Evolutionary conservation across 2,888 invertebrate genomes (phyloP).

Genomic region (Tetrapedia diversipes): DNA sequence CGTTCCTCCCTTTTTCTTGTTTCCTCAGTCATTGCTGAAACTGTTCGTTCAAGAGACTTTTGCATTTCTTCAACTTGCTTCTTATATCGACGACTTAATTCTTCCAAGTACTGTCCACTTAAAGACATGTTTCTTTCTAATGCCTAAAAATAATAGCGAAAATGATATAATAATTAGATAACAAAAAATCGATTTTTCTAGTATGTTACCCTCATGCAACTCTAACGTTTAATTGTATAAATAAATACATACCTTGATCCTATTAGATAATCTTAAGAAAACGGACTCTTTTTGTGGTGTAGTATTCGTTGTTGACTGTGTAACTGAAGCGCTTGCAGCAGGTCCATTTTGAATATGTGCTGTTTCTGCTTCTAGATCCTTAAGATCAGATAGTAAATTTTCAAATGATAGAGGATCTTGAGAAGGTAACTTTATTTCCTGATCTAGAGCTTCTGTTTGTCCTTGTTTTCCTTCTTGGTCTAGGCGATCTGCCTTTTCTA

Average conservation of each 20-base stretch:
- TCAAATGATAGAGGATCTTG: conserved; percentile 79
- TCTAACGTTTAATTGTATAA: too few species aligned
- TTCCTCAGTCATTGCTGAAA: conserved; percentile 89
- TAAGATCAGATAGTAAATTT: conserved; percentile 79
- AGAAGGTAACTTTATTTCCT: conserved; percentile 72
- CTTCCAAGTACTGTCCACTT: conserved; percentile 97
- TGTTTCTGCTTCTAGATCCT: conserved; percentile 78
- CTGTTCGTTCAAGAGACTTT: conserved; percentile 90
- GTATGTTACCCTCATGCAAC: too few species aligned
- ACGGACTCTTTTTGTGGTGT: conserved; percentile 92
- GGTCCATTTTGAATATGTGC: conserved; percentile 77
- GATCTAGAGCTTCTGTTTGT: conserved; percentile 64
- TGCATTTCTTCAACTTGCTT: conserved; percentile 98
- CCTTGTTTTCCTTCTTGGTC: conserved; percentile 54
- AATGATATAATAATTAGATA: not conserved
- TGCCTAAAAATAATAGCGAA: conserved; percentile 84
- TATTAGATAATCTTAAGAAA: conserved; percentile 97
- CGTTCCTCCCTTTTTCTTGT: conserved; percentile 88
- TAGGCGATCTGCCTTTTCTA: conserved; percentile 47
- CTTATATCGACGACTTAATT: conserved; percentile 96
- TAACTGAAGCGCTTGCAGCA: conserved; percentile 77
- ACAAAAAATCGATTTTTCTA: too few species aligned
- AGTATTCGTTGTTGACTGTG: conserved; percentile 78
- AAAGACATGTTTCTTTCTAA: conserved; percentile 98
- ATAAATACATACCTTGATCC: conserved; percentile 90